These are phyloP conservation scores for Papilio glaucus DNA, from an alignment of 1,140 invertebrate species.

Conservation along the genomic window DNA sequence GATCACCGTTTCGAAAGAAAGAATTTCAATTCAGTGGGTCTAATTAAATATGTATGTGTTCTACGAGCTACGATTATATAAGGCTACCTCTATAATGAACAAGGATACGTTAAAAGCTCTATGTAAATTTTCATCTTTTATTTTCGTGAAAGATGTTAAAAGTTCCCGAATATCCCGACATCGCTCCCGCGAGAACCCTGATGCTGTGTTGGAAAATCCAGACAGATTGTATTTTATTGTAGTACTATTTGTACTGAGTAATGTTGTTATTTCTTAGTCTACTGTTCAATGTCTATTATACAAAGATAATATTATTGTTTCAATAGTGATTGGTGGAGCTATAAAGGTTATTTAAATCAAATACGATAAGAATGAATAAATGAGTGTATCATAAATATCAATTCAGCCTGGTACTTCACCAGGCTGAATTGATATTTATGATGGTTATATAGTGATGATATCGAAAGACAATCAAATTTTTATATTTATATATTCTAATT, in stretches of 20 bases:
- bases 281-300: not conserved
- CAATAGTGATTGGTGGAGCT: too few relatives aligned
- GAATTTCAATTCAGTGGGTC: not conserved
- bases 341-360: too few relatives aligned
- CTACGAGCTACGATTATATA: not conserved
- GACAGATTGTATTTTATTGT: conserved; percentile 16
- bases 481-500: too few relatives aligned
- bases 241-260: not conserved
- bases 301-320: not conserved
- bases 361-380: too few relatives aligned
- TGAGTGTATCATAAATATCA: too few relatives aligned
- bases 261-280: not conserved
- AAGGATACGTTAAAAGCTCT: not conserved
- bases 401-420: too few relatives aligned
- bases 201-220: not conserved
- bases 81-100: not conserved
- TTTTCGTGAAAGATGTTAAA: conserved; percentile 18
- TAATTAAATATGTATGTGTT: not conserved
- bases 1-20: too few relatives aligned
- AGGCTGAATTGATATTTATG: too few relatives aligned
- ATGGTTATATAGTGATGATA: too few relatives aligned
- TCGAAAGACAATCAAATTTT: too few relatives aligned
- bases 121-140: conserved; percentile 7
- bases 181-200: not conserved
- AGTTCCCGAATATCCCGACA: conserved; percentile 16